Evolutionary conservation across 2,888 invertebrate species (phyloP), one percentile per base, ranked within the genome.

Genomic region (Troilus luridus): DNA sequence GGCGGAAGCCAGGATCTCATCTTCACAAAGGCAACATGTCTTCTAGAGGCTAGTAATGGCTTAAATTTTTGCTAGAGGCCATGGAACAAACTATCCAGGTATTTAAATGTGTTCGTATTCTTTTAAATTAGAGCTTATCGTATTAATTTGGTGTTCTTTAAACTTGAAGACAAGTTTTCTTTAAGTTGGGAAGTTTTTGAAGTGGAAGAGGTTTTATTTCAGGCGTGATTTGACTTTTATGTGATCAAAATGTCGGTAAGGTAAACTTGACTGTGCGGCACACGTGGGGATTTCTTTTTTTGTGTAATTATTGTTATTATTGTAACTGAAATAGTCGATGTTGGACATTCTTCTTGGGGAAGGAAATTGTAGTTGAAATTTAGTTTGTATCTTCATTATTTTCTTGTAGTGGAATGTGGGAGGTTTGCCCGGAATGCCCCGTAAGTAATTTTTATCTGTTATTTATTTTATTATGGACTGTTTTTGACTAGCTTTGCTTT

Each of bases 81-180:
- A 92, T 92, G 92, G 92, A 92, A 92, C 81, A 89, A 88, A 91
- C 85, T 91, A 88, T 92, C 89, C 91, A 92, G 92, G 92, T 92
- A 92, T 91, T 77, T 17, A n/a, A 12, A 0, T 91, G 64, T 91
- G 85, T 90, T 91, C 89, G 64, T 81, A 64, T 27, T 64, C 60
- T 88, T 77, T n/a, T 62, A 59, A 72, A 21, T 77, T 41, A 19
- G 17, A 41, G 41, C 17, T 19, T 17, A 17, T 77, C 8, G n/a
- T 17, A 27, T 27, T 8, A 8, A 27, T 41, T 77, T 27, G 14
- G 24, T 6, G 17, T 19, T 41, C 19, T 8, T 77, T 77, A 8
- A 17, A 77, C 19, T 17, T 77, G 72, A 77, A 77, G 72, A 41
- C 27, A 17, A 7, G 72, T 77, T 77, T 77, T 41, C 27, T 77